Percentiles rank a stretch among this genome's conserved stretches.
Evolutionary conservation across 2,888 invertebrate species (phyloP).

Genomic region (Agrochola lychnidis): DNA sequence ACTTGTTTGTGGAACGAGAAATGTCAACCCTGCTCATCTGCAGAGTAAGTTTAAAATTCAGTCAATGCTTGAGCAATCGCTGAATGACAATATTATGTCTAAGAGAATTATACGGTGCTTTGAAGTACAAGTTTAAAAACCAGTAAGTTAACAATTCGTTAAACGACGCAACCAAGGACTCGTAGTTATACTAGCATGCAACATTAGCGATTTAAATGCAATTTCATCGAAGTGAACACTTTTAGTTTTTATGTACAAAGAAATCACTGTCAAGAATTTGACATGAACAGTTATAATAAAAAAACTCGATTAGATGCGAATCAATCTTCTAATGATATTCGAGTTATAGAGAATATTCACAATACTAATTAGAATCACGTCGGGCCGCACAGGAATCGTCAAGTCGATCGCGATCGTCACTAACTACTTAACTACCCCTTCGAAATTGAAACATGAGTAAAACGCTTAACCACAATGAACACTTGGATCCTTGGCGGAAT

Average conservation of each 20-base stretch:
- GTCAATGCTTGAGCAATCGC: constrained; percentile 87
- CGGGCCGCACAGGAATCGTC: constrained; percentile 81
- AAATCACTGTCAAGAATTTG: constrained; percentile 76
- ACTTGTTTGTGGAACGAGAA: constrained; percentile 45
- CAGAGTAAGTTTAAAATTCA: constrained; percentile 76
- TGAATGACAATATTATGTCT: constrained; percentile 74
- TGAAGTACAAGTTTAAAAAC: constrained; percentile 51
- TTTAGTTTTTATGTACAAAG: constrained; percentile 86
- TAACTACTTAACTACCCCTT: constrained; percentile 80
- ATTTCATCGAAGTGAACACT: constrained; percentile 89
- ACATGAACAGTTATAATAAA: constrained; percentile 75
- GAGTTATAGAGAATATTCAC: constrained; percentile 86
- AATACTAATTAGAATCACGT: constrained; percentile 83
- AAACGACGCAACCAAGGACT: constrained; percentile 71
- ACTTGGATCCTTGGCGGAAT: constrained; percentile 76
- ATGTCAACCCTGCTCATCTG: constrained; percentile 58
- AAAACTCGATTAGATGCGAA: constrained; percentile 81
- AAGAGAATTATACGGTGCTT: constrained; percentile 62
- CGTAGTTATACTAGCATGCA: constrained; percentile 83
- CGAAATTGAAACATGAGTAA: constrained; percentile 83
- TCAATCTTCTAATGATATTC: constrained; percentile 86
- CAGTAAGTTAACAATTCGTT: constrained; percentile 62
- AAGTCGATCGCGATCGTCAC: constrained; percentile 77
- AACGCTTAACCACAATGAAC: constrained; percentile 82
- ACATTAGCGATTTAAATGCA: constrained; percentile 89